Conservation (phyloP, 2,113 vertebrate species). For the Procavia capensis region DNA sequence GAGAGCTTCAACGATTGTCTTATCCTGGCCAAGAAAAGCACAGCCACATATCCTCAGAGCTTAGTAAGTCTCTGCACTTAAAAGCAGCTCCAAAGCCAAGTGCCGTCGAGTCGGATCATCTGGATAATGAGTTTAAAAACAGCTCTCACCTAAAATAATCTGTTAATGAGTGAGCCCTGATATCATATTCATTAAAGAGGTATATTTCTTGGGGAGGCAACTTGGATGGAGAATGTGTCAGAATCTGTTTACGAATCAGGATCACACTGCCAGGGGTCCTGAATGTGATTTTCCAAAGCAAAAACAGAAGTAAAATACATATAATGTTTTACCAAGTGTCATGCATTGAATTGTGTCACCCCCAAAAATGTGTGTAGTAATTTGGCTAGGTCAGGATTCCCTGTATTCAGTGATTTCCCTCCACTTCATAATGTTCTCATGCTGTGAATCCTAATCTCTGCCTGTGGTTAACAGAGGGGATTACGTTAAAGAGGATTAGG, state of each 20-base stretch:
- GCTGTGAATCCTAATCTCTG: too few species aligned
- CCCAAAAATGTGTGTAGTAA: too few species aligned
- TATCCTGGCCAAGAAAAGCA: conserved; percentile 18
- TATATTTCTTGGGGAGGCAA: conserved; percentile 25
- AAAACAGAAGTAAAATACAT: conserved; percentile 19
- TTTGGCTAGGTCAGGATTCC: too few species aligned
- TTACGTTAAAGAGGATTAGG: too few species aligned
- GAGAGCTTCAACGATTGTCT: background rate
- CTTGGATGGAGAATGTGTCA: background rate
- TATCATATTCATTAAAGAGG: background rate
- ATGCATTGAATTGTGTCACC: too few species aligned
- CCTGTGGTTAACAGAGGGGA: too few species aligned
- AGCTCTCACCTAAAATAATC: conserved; percentile 76
- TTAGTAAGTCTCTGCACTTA: conserved; percentile 64
- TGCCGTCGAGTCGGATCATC: too few species aligned
- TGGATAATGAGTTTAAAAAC: conserved; percentile 73
- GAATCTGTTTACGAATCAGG: conserved; percentile 43
- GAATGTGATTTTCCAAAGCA: background rate
- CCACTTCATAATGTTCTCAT: too few species aligned
- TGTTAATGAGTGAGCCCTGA: conserved; percentile 56
- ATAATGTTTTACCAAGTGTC: background rate
- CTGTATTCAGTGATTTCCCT: too few species aligned
- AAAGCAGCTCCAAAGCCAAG: conserved; percentile 52
- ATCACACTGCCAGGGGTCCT: background rate
- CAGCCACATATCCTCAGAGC: background rate